Evolutionary conservation across 2,797 vertebrate species (phyloP).

Genomic region (Hydrocynus forskahlii): DNA sequence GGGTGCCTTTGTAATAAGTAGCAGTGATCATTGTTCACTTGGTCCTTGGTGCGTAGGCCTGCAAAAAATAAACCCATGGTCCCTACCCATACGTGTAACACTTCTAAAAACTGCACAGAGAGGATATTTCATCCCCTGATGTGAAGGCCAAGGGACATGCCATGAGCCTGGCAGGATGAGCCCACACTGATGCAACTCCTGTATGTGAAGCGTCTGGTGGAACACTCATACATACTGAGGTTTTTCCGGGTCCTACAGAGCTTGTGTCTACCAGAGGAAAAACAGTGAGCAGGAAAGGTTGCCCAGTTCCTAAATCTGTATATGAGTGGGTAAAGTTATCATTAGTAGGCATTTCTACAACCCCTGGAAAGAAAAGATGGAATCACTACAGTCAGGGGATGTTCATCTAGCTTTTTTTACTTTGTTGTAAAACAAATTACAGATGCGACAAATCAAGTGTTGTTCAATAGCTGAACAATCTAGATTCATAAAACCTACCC

Average conservation of each 20-base stretch:
- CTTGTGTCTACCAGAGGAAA: constrained; percentile 1
- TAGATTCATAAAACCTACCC: no score
- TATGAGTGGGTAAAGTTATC: neutral
- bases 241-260: constrained; percentile 2
- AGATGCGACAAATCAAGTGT: no score
- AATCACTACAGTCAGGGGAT: no score
- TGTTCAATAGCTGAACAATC: no score
- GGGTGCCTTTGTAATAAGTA: neutral
- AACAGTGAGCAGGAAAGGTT: constrained; percentile 5
- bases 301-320: constrained; percentile 5
- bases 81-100: neutral
- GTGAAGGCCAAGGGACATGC: constrained; percentile 35
- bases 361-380: no score
- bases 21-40: neutral
- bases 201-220: constrained; percentile 18
- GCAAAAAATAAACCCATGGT: neutral
- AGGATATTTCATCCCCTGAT: constrained; percentile 27
- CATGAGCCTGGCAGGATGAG: constrained; percentile 44
- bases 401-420: no score
- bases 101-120: constrained; percentile 16
- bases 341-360: no score
- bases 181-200: constrained; percentile 42
- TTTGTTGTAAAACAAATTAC: no score
- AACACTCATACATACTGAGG: constrained; percentile 36
- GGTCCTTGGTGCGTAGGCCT: neutral